Evolutionary conservation across 2,113 vertebrate genomes (phyloP).

Genomic region (Syngnathoides biaculeatus): DNA sequence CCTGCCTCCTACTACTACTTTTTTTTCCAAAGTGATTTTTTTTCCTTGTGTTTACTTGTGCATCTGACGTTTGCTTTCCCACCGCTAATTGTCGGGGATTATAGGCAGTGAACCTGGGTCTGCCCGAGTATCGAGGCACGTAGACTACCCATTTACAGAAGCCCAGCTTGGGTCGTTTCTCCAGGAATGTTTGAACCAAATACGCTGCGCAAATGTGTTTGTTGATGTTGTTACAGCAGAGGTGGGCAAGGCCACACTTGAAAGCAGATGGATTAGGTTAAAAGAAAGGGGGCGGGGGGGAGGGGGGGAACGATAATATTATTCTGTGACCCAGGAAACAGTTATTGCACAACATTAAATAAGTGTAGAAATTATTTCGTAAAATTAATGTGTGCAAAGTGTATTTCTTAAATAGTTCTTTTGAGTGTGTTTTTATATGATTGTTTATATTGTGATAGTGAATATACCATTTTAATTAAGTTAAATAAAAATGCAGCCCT

Average conservation of each 20-base stretch:
- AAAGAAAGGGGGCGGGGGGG: no score
- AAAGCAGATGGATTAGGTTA: neutral
- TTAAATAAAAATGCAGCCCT: no score
- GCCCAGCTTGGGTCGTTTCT: conserved; percentile 45
- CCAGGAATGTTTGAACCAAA: conserved; percentile 59
- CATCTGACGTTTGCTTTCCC: neutral
- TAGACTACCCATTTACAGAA: conserved; percentile 56
- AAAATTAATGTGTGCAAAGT: no score
- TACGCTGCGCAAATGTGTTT: conserved; percentile 50
- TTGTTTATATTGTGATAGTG: no score
- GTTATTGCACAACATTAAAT: no score
- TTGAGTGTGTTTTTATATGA: no score
- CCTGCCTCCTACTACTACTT: neutral
- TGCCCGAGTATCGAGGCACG: conserved; percentile 21
- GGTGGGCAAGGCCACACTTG: neutral
- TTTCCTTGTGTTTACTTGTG: neutral
- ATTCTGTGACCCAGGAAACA: no score
- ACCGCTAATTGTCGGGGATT: conserved; percentile 13
- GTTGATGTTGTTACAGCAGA: conserved; percentile 45
- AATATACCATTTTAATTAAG: no score
- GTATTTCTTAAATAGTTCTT: no score
- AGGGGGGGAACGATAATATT: no score
- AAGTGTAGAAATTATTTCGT: no score
- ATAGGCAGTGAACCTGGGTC: conserved; percentile 11
- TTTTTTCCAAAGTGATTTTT: neutral